phyloP scores from a whole-genome alignment of 2,888 invertebrate genomes.

The Nysson spinosus region DNA sequence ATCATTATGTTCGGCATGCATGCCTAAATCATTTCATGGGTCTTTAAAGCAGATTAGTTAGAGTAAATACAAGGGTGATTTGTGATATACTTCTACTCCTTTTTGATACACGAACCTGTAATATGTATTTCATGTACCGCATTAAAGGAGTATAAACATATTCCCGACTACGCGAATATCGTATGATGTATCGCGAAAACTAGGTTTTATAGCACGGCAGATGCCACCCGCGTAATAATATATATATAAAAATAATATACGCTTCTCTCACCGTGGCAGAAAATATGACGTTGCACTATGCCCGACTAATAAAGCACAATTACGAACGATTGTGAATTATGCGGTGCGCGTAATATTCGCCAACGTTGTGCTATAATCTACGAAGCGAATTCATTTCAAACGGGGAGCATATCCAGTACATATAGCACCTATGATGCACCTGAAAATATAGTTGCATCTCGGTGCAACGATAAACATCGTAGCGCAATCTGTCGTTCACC shows the following conservation, averaged over 20 bases:
- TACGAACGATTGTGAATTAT: background rate
- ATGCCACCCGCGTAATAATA: constrained; percentile 8
- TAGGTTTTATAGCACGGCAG: constrained; percentile 3
- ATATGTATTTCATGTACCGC: too few species aligned
- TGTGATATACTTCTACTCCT: too few species aligned
- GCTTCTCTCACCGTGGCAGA: constrained; percentile 9
- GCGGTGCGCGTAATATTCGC: background rate
- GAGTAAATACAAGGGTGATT: too few species aligned
- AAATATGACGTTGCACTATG: constrained; percentile 1
- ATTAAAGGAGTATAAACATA: background rate
- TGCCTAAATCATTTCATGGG: too few species aligned
- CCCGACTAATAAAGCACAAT: background rate
- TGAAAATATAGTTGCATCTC: too few species aligned
- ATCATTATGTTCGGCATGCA: too few species aligned
- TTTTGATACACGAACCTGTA: too few species aligned
- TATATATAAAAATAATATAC: too few species aligned
- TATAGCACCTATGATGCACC: constrained; percentile 11
- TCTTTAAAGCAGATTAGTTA: too few species aligned
- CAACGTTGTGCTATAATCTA: background rate
- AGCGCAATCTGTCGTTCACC: constrained; percentile 52
- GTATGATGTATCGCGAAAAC: background rate
- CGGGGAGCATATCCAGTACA: background rate
- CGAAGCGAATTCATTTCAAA: background rate
- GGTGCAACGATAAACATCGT: constrained; percentile 16
- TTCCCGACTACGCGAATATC: background rate